Evolutionary conservation across 2,797 vertebrate genomes (phyloP).

Genomic region (Acipenser oxyrinchus): DNA sequence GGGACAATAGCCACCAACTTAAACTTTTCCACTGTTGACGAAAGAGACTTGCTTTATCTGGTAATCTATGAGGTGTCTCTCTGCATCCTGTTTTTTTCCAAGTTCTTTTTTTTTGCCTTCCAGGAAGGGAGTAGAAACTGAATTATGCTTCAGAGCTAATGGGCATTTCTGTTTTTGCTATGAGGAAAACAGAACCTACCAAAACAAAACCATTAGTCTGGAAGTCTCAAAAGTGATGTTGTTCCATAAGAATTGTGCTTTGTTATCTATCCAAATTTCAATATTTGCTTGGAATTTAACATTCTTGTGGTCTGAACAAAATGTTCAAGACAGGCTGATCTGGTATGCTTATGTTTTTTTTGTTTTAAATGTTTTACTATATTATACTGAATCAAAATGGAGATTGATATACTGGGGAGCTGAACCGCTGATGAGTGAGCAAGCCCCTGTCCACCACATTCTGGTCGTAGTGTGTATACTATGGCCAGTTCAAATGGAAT

Average conservation of each 20-base stretch:
- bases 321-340: not conserved
- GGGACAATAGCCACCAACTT: no score
- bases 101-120: constrained; percentile 6
- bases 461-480: no score
- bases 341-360: not conserved
- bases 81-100: not conserved
- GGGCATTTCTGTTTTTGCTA: constrained; percentile 28
- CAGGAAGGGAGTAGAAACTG: not conserved
- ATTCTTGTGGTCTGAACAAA: constrained; percentile 4
- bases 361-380: not conserved
- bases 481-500: no score
- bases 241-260: constrained; percentile 14
- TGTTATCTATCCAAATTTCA: not conserved
- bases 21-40: no score
- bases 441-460: no score
- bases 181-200: constrained; percentile 20
- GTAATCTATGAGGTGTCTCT: no score
- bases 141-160: constrained; percentile 4
- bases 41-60: no score
- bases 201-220: constrained; percentile 22
- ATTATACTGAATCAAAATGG: not conserved
- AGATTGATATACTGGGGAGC: no score
- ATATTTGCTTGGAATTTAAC: not conserved
- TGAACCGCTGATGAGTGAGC: no score
- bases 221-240: constrained; percentile 25